Conservation (phyloP, 2,888 invertebrate genomes). For the Ypsolopha sequella region DNA sequence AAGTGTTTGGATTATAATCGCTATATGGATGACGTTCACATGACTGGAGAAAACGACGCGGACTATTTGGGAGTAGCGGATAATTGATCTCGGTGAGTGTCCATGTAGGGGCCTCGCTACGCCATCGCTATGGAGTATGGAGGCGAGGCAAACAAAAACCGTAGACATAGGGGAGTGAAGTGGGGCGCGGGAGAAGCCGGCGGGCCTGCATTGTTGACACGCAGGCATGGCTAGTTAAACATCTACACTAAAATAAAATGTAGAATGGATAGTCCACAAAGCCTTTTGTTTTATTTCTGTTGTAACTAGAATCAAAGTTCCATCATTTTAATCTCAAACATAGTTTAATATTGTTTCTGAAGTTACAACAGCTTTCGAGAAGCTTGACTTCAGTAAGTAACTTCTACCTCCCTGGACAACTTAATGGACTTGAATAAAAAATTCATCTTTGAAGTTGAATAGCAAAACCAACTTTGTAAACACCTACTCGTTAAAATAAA, state of each 20-base stretch:
- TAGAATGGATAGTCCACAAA: background rate
- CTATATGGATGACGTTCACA: conserved; percentile 16
- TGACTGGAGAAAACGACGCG: conserved; percentile 17
- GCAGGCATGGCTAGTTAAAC: background rate
- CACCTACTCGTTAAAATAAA: too few relatives aligned
- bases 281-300: background rate
- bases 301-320: background rate
- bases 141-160: conserved; percentile 44
- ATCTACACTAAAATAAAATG: background rate
- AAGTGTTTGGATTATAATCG: background rate
- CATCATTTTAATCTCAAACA: background rate
- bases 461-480: too few relatives aligned
- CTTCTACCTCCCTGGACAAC: too few relatives aligned
- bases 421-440: too few relatives aligned
- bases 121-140: conserved; percentile 27
- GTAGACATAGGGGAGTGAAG: conserved; percentile 46
- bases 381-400: too few relatives aligned
- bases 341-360: background rate
- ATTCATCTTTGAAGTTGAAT: too few relatives aligned
- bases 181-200: conserved; percentile 12
- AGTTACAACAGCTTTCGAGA: too few relatives aligned
- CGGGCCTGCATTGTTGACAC: conserved; percentile 47
- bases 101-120: background rate
- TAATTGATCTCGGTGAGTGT: conserved; percentile 39
- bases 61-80: conserved; percentile 30